phyloP scores from a whole-genome alignment of 64 coral and sea anemone genomes.

The Anthopleura sola region DNA sequence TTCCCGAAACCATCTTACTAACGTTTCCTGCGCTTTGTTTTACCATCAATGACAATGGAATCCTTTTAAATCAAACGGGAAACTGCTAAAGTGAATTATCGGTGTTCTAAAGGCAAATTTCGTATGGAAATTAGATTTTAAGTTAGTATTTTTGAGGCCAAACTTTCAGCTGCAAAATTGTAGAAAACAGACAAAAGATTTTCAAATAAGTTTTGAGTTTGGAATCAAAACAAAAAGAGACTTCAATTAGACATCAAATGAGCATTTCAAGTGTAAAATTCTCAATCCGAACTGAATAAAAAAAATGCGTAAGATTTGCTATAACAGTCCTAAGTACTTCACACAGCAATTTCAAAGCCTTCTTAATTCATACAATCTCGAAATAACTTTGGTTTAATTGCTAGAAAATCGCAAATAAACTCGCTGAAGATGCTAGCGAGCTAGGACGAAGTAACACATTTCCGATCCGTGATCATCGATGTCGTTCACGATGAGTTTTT shows the following conservation, averaged over 20 bases:
- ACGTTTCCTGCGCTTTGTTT: neutral
- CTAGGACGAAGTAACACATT: no score
- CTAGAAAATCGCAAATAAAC: no score
- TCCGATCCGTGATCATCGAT: no score
- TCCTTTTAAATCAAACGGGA: neutral
- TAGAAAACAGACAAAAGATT: neutral
- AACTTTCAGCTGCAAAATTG: neutral
- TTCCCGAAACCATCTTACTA: neutral
- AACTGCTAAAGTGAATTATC: neutral
- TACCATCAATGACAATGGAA: neutral
- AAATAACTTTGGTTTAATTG: no score
- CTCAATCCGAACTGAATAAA: neutral
- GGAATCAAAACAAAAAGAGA: neutral
- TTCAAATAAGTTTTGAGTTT: neutral
- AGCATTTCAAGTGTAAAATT: neutral
- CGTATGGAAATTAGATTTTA: neutral
- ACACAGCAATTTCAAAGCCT: neutral
- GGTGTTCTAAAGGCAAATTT: neutral
- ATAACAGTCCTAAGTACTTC: neutral
- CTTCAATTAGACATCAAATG: neutral
- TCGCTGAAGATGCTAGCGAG: no score
- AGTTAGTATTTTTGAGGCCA: neutral
- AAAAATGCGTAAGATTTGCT: neutral
- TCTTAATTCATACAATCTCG: no score
- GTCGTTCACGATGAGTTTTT: neutral